A percentile compares a stretch with the other conserved stretches of the same genome.
These are phyloP conservation scores for Aeoliscus strigatus DNA, from an alignment of 2,797 vertebrate species.

Conservation along the genomic window DNA sequence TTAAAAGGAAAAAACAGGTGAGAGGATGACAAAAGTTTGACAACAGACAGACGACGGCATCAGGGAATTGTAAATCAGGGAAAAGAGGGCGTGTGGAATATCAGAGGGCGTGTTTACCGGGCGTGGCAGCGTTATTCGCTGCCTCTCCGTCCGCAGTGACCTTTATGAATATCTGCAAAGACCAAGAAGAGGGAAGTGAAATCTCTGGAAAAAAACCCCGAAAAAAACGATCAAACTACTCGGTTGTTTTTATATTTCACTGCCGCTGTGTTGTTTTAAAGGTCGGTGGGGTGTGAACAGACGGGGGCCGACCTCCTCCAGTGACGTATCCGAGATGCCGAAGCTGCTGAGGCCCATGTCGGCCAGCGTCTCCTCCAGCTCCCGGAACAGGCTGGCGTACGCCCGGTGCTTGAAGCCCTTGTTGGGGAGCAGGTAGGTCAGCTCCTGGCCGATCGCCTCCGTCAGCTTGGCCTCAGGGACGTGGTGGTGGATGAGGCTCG, in stretches of 20 bases:
- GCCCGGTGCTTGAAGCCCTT: conserved; percentile 93
- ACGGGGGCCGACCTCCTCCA: conserved; percentile 84
- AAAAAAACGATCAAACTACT: conserved; percentile 3
- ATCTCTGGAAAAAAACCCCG: too few relatives aligned
- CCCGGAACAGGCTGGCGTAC: conserved; percentile 92
- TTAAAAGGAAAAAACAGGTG: conserved; percentile 21
- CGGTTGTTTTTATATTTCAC: too few relatives aligned
- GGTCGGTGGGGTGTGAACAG: too few relatives aligned
- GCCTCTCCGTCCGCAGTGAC: conserved; percentile 85
- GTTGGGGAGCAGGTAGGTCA: conserved; percentile 89
- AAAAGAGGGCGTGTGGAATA: conserved; percentile 43
- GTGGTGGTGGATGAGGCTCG: conserved; percentile 85
- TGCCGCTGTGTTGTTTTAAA: too few relatives aligned
- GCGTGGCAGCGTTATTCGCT: conserved; percentile 53
- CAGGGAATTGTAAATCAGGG: conserved; percentile 35
- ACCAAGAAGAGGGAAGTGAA: too few relatives aligned
- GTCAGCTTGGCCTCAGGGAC: conserved; percentile 91
- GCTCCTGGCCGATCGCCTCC: conserved; percentile 90
- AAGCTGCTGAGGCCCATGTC: conserved; percentile 97
- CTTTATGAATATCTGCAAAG: conserved; percentile 90
- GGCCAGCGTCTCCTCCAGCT: conserved; percentile 88
- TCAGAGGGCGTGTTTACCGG: conserved; percentile 62
- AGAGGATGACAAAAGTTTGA: conserved; percentile 11
- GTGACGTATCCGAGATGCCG: conserved; percentile 92
- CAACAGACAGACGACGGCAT: conserved; percentile 11